Evolutionary conservation across 2,888 invertebrate species (phyloP), one percentile per base, ranked within the genome.

Genomic region (Congeria kusceri): DNA sequence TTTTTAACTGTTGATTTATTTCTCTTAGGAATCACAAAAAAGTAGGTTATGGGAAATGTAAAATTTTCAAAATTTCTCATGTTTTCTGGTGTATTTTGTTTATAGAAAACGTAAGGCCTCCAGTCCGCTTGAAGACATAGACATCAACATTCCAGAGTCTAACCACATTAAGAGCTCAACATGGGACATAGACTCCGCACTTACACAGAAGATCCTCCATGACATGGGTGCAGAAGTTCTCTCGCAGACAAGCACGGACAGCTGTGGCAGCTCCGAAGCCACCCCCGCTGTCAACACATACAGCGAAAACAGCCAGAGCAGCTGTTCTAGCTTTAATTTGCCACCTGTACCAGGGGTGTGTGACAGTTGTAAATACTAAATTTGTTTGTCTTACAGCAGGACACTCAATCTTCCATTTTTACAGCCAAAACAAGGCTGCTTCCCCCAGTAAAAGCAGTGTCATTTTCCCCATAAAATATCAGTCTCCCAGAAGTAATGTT

Each of bases 181-280:
- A 44, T 47, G 74, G 68, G 68, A 68, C 53, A 63, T 56, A 46
- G 62, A 72, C 49, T 69, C 28, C 32, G 81, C 84, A 13, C 83
- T 64, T 3, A 87, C 88, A 7, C 68, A 80, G 29, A 78, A 73
- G 28, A 77, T 91, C 39, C 79, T 87, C 47, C 80, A 86, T 28
- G 89, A 88, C 49, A 81, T 90, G 63, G 91, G 90, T 15, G 85
- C 89, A 46, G 85, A 84, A n/a, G 70, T 77, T 20, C 64, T 85
- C 23, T 82, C 80, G 62, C 84, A 77, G 53, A 84, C 83, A n/a
- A 85, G 84, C 56, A 72, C 70, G 59, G 74, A 62, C 28, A 85
- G 72, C 18, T 53, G 23, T 9, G 53, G 25, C 56, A 62, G 63
- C 69, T 46, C 75, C 4, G 73, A 77, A 29, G 85, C 85, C 56